A percentile compares a stretch with the other conserved stretches of the same genome.
Evolutionary conservation across 64 coral and sea anemone species (phyloP).

Genomic region (Stylophora pistillata): DNA sequence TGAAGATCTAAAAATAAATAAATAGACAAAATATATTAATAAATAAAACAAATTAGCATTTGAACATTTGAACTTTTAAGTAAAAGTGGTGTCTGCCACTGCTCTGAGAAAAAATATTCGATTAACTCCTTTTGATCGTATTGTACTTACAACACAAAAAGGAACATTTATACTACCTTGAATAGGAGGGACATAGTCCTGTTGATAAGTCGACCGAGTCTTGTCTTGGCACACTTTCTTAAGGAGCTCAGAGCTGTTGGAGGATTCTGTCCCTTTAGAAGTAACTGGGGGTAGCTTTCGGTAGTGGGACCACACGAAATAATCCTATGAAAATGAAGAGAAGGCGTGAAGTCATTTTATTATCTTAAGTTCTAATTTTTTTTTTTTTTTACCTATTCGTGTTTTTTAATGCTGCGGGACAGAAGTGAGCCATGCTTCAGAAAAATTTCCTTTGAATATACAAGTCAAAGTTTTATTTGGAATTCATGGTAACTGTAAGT

Average conservation of each 20-base stretch:
- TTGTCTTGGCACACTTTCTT: slow-evolving; percentile 81
- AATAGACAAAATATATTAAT: not conserved
- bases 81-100: no score
- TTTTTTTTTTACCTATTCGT: not conserved
- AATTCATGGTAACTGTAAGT: no score
- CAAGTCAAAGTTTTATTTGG: no score
- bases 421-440: no score
- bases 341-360: not conserved
- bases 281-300: slow-evolving; percentile 66
- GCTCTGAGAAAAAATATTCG: no score
- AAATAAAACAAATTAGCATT: not conserved
- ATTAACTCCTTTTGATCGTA: no score
- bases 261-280: not conserved
- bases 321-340: slow-evolving; percentile 44
- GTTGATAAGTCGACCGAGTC: slow-evolving; percentile 77
- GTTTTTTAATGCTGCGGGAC: no score
- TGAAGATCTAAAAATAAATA: not conserved
- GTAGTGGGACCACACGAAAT: slow-evolving; percentile 87
- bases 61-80: not conserved
- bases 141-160: no score
- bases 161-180: not conserved
- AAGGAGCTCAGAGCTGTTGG: slow-evolving; percentile 62
- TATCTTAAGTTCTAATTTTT: not conserved
- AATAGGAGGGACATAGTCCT: slow-evolving; percentile 39
- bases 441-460: no score